Evolutionary conservation across 2,113 vertebrate species (phyloP).

Genomic region (Genyomyrus donnyi): DNA sequence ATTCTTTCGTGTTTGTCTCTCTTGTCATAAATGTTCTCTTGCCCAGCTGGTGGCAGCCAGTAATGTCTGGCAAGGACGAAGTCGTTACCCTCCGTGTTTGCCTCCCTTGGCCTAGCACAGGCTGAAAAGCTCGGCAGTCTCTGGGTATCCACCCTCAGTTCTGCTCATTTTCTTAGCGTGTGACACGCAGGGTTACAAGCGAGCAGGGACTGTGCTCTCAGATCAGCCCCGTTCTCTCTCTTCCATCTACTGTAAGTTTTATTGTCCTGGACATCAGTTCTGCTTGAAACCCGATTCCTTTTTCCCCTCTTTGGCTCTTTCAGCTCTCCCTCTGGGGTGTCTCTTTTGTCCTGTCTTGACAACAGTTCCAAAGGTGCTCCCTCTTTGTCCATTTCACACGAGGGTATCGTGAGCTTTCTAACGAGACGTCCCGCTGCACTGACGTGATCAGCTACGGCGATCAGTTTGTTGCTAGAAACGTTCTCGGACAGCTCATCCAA

Average conservation of each 20-base stretch:
- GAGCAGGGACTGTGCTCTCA: not conserved
- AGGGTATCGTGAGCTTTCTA: conserved; percentile 9
- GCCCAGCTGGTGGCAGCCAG: conserved; percentile 9
- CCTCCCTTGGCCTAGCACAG: not conserved
- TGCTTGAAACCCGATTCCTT: not conserved
- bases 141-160: not conserved
- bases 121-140: not conserved
- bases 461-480: conserved; percentile 21
- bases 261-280: conserved; percentile 3
- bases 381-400: not conserved
- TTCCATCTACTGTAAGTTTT: not conserved
- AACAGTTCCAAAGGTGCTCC: not conserved
- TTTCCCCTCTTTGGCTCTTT: not conserved
- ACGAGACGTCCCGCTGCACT: conserved; percentile 18
- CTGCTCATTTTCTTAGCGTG: not conserved
- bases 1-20: not conserved
- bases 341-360: not conserved
- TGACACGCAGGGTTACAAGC: not conserved
- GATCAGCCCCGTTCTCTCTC: not conserved
- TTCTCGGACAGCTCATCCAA: not conserved
- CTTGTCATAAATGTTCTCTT: not conserved
- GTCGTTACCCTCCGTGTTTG: not conserved
- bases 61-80: not conserved
- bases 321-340: not conserved
- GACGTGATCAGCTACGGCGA: conserved; percentile 22